Percentiles rank a stretch among this genome's conserved stretches.
phyloP scores from a whole-genome alignment of 2,797 vertebrate genomes.

The Phylloscopus collybita region DNA sequence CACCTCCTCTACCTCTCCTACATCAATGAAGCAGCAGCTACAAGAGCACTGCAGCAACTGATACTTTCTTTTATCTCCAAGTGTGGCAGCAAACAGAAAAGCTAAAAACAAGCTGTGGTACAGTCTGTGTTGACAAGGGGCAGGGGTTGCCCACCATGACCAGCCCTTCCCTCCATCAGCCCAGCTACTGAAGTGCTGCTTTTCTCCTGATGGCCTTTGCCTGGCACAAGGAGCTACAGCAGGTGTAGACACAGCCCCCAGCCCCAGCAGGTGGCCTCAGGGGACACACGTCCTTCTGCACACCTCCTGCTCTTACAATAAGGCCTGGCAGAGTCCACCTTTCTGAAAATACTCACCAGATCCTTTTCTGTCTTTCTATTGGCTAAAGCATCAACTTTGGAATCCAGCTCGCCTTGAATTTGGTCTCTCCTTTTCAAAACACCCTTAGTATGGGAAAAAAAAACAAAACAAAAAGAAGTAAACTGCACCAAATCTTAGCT shows the following conservation, averaged over 20 bases:
- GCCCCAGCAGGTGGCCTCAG: not conserved
- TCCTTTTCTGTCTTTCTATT: conserved; percentile 84
- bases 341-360: conserved; percentile 78
- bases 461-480: not conserved
- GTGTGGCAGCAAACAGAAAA: not conserved
- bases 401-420: conserved; percentile 91
- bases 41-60: not conserved
- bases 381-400: conserved; percentile 84
- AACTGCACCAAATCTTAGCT: not conserved
- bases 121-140: not conserved
- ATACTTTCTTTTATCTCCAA: not conserved
- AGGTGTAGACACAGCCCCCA: not conserved
- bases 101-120: not conserved
- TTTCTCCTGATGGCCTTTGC: not conserved
- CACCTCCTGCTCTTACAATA: not conserved
- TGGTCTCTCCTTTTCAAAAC: conserved; percentile 93
- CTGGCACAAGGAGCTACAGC: not conserved
- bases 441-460: conserved; percentile 74
- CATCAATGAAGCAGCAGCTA: not conserved
- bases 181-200: not conserved
- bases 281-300: rapidly evolving
- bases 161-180: not conserved
- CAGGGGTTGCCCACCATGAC: not conserved
- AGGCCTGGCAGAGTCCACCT: not conserved
- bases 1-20: not conserved